Conservation (phyloP, 1,140 invertebrate genomes). For the Arion vulgaris region DNA sequence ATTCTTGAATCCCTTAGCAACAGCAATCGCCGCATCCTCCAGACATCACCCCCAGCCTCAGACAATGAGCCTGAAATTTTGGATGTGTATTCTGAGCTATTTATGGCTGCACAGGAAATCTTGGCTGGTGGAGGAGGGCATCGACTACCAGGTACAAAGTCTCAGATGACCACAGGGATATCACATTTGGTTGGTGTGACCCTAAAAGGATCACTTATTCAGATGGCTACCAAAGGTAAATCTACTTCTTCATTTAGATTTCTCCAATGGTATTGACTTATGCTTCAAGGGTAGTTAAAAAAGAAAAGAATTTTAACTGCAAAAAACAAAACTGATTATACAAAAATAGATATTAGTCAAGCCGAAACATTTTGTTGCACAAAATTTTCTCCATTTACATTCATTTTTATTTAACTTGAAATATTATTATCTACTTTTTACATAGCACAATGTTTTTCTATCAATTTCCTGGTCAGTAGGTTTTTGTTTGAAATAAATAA, state of each 20-base stretch:
- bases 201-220: constrained; percentile 52
- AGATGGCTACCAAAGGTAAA: constrained; percentile 63
- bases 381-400: too few relatives aligned
- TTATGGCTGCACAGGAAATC: constrained; percentile 72
- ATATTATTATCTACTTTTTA: too few relatives aligned
- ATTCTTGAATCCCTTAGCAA: constrained; percentile 69
- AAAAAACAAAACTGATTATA: too few relatives aligned
- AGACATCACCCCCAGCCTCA: constrained; percentile 66
- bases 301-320: too few relatives aligned
- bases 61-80: constrained; percentile 71
- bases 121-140: constrained; percentile 66
- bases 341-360: too few relatives aligned
- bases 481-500: too few relatives aligned
- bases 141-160: constrained; percentile 52
- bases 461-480: too few relatives aligned
- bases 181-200: constrained; percentile 55
- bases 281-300: too few relatives aligned
- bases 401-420: too few relatives aligned
- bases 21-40: constrained; percentile 67
- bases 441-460: too few relatives aligned
- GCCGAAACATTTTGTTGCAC: too few relatives aligned
- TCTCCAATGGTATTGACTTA: too few relatives aligned
- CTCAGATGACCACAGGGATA: constrained; percentile 50
- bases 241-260: background rate
- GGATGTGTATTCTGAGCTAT: constrained; percentile 71